phyloP scores from a whole-genome alignment of 2,113 vertebrate species.

The Clupea harengus region DNA sequence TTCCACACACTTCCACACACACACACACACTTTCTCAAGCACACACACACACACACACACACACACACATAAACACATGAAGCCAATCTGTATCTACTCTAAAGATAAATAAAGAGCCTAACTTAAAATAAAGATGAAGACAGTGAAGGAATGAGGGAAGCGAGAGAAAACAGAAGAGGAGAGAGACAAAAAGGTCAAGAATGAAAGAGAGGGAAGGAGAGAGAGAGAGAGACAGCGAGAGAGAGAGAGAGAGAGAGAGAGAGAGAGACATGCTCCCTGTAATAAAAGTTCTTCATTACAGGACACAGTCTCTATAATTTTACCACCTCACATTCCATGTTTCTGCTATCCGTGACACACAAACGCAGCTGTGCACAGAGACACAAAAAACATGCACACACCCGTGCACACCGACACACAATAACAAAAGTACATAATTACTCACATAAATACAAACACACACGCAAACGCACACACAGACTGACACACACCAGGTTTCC shows the following conservation, averaged over 20 bases:
- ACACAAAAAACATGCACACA: background rate
- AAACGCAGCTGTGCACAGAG: background rate
- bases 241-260: background rate
- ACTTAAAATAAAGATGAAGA: background rate
- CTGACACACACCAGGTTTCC: background rate
- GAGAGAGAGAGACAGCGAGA: background rate
- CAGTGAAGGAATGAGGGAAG: background rate
- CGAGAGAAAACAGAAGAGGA: background rate
- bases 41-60: slow-evolving; percentile 1
- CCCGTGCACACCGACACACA: background rate
- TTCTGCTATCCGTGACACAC: background rate
- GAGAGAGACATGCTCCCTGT: background rate
- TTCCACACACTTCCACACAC: background rate
- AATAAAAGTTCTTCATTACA: slow-evolving; percentile 15
- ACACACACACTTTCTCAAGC: background rate
- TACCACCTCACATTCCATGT: background rate
- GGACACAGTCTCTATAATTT: slow-evolving; percentile 11
- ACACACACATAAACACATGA: background rate
- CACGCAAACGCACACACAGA: background rate
- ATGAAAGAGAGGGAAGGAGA: background rate
- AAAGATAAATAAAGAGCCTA: background rate
- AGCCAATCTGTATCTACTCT: background rate
- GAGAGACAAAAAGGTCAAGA: background rate
- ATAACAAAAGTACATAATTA: too few species aligned
- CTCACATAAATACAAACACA: background rate